Evolutionary conservation across 2,797 vertebrate species (phyloP), one percentile per base, ranked within the genome.

Genomic region (Cyprinodon diabolis): DNA sequence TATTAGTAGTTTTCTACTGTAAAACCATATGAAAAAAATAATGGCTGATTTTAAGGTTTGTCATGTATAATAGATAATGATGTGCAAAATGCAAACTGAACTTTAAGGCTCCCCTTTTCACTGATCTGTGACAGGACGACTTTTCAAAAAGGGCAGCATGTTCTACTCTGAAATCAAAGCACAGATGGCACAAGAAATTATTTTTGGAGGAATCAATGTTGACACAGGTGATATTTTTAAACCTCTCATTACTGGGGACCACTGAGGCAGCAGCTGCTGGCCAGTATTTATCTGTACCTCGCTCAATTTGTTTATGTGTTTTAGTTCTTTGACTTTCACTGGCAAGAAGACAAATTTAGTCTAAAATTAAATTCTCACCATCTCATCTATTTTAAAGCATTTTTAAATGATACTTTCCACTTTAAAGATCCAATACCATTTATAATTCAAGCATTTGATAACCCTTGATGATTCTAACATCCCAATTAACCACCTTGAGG

Each of bases 191-290:
- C 35, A 1, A 17, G 17, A 45, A 69, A 66, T 52, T 43, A 58
- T 71, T 54, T 56, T 47, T 19, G 21, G 40, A 66, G 40, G 12
- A 79, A 77, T 73, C 57, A 62, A 60, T 71, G 19, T 68, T 21
- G 58, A 72, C 70, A 76, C 66, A 55, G 66, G 71, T 72, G 48
- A 45, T 78, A 19, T 70, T 77, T 63, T 66, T 37, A 76, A 25
- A 35, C 43, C 60, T 15, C 47, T 71, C n/a, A 55, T 69, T 55
- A 69, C 43, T 71, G 35, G 67, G 0, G 68, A 65, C 13, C 62
- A 55, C 55, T 4, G n/a, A 51, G 75, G 21, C 17, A 62, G 48
- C 17, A 21, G 14, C 45, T 37, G 68, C 0, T 62, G 19, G 25
- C 54, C 40, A 21, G 9, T 37, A 13, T 63, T 63, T 48, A 49